Base-by-base conservation (phyloP, 2,113 vertebrate genomes). In the Lagopus muta region DNA sequence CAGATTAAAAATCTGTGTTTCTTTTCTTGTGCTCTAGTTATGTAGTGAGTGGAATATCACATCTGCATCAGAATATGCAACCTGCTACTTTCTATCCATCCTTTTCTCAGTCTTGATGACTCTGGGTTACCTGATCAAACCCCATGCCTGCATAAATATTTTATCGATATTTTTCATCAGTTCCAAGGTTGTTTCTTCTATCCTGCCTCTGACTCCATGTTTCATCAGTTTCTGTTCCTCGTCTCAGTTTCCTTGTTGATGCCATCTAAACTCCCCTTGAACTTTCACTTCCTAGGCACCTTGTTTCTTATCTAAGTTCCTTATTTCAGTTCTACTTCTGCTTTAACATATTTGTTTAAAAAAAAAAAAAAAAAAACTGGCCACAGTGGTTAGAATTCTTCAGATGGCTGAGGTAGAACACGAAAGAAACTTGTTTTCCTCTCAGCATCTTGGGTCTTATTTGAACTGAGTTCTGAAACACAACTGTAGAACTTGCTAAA, bases 141-240 rank as follows among this genome's bases (percentile, higher is more conserved):
- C 16, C 32, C 8, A 82, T 20, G 5, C 27, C 28, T 61, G 20
- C 11, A 43, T 19, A 40, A 8, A 7, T 10, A 71, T 71, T 71
- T 52, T 12, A 38, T 52, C 57, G 11, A 0, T 12, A 72, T 8
- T 14, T 60, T 74, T 61, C 34, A 0, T 20, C 21, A 28, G 16
- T 38, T 67, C 42, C 42, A 18, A 69, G 32, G 32, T 72, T 32
- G 9, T 74, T 78, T 70, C 8, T 94, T 80, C 17, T 62, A 67
- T 48, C 32, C 8, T 25, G 67, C 10, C 12, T 14, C 16, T 67
- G 42, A 55, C 19, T 86, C 54, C 0, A 0, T 60, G 30, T 82
- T 80, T 61, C 30, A 57, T 10, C 0, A 1, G 21, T 42, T 87
- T 87, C 61, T 66, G 60, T 22, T 36, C 40, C 16, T 70, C 40